These are phyloP conservation scores for Marisa cornuarietis DNA, from an alignment of 1,140 invertebrate species.

Conservation along the genomic window DNA sequence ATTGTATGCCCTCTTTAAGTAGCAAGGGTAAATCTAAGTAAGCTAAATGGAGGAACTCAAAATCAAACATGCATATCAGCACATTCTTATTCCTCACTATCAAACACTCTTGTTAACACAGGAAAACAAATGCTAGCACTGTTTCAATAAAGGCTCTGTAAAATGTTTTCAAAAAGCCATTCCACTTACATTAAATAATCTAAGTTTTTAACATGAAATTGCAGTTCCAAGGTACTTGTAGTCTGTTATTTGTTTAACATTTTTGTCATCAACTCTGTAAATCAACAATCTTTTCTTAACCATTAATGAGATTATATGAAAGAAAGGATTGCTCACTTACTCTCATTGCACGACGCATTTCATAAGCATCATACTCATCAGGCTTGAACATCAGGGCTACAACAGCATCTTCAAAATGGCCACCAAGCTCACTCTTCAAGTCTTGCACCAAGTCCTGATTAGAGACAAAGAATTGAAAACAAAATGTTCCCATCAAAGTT, in stretches of 20 bases:
- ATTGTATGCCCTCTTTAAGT: too few relatives aligned
- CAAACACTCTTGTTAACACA: too few relatives aligned
- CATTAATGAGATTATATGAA: constrained; percentile 52
- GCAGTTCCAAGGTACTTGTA: not conserved
- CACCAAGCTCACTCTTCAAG: constrained; percentile 63
- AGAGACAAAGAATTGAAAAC: not conserved
- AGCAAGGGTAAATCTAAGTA: too few relatives aligned
- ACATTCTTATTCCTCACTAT: too few relatives aligned
- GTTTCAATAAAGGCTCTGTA: too few relatives aligned
- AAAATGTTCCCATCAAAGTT: too few relatives aligned
- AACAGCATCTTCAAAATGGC: constrained; percentile 61
- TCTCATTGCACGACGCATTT: constrained; percentile 64
- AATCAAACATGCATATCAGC: too few relatives aligned
- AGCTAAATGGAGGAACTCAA: too few relatives aligned
- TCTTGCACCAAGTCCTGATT: constrained; percentile 63
- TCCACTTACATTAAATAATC: not conserved
- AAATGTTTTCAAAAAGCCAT: too few relatives aligned
- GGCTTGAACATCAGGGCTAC: constrained; percentile 57
- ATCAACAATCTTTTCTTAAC: too few relatives aligned
- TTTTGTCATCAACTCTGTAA: too few relatives aligned
- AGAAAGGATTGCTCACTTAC: constrained; percentile 34
- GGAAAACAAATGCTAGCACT: too few relatives aligned
- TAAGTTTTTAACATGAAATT: not conserved
- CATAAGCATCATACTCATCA: constrained; percentile 64
- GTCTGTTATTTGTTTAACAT: not conserved